Evolutionary conservation across 2,113 vertebrate species (phyloP).

Genomic region (Microtus oregoni): DNA sequence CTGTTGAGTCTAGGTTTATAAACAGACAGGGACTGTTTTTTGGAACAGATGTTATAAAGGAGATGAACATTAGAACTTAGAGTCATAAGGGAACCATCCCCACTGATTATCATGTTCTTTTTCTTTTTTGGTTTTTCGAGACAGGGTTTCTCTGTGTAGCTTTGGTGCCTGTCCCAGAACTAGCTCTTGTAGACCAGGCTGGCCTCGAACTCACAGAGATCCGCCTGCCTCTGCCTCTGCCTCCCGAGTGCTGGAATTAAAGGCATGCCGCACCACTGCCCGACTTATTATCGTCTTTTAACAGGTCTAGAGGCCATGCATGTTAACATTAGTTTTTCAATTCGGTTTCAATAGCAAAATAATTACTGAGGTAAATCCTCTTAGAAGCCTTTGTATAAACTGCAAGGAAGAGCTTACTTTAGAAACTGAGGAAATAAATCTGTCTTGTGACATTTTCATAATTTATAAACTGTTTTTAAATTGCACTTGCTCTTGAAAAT

Average conservation of each 20-base stretch:
- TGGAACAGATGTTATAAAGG: background rate
- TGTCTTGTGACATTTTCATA: constrained; percentile 2
- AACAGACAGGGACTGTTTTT: background rate
- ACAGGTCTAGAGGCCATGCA: background rate
- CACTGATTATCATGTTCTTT: background rate
- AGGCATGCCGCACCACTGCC: fast-evolving
- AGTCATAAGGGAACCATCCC: background rate
- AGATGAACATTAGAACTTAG: background rate
- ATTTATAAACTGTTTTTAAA: constrained; percentile 13
- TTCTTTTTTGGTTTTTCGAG: no score
- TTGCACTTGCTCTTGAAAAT: background rate
- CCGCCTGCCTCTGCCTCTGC: no score
- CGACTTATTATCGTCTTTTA: background rate
- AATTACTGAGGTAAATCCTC: background rate
- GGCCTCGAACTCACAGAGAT: no score
- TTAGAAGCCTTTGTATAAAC: background rate
- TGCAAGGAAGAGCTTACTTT: background rate
- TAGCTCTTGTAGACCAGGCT: no score
- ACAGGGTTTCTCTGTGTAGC: no score
- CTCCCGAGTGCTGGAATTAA: no score
- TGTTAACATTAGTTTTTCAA: background rate
- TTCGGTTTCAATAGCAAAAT: constrained; percentile 26
- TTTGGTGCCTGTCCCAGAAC: no score
- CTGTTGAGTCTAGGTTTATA: constrained; percentile 10
- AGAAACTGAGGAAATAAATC: background rate